Evolutionary conservation across 2,797 vertebrate genomes (phyloP), one percentile per base, ranked within the genome.

Genomic region (Mus caroli): DNA sequence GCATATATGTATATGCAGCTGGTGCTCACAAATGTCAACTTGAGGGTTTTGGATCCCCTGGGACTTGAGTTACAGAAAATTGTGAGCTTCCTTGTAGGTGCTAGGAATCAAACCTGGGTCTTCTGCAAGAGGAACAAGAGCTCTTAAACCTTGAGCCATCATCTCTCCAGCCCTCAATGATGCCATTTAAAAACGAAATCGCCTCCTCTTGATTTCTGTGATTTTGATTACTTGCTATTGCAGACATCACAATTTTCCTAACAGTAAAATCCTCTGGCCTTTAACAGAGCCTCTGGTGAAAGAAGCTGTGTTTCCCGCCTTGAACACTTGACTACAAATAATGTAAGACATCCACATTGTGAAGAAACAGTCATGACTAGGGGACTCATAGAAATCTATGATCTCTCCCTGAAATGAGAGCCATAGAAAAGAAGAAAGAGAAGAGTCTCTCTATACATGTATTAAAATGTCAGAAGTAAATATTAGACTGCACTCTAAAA

Each of bases 161-260:
- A 50, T 67, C 43, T 64, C 83, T 67, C 19, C 43, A 50, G 19
- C 12, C 62, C 31, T 85, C 67, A 85, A 67, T 50, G 31, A 24
- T 67, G 31, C 31, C 64, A 24, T 69, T 94, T 58, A 37, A 54
- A 89, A 90, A 94, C 20, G 88, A 89, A 92, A 71, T 73, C 31
- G 75, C 84, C 10, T 77, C n/a, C 43, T 87, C 62, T 58, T 91
- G 86, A 96, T 76, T 64, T 94, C 34, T 50, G 6, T 91, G 73
- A 14, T 95, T 85, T 87, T 92, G 37, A 43, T 86, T 40, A 22
- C 56, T 31, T 92, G 62, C 69, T 24, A 60, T 92, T 96, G 91
- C 79, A 93, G 67, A 95, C 12, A 56, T 60, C 40, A 76, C 4
- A 10, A 69, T 94, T 87, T 95, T 54, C 50, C 90, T 92, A 94